Evolutionary conservation across 2,888 invertebrate genomes (phyloP).

Genomic region (Arrhopalites spinosus): DNA sequence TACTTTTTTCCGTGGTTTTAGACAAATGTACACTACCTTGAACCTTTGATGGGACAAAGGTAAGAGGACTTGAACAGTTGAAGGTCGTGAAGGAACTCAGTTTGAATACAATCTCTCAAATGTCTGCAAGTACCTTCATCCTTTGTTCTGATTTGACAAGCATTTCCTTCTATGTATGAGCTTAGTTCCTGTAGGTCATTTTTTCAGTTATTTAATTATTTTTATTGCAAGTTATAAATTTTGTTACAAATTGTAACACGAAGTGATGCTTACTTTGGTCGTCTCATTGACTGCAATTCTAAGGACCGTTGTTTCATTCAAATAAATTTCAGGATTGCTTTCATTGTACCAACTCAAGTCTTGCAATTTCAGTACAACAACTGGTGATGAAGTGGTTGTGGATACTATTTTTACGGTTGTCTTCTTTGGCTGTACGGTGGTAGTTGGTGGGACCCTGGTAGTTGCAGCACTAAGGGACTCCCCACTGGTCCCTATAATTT

Average conservation of each 20-base stretch:
- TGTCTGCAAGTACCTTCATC: constrained; percentile 46
- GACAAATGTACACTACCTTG: too few species aligned
- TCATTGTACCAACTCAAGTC: constrained; percentile 35
- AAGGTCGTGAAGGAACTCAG: constrained; percentile 43
- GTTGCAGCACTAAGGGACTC: too few species aligned
- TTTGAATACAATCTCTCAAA: constrained; percentile 51
- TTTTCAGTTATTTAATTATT: neutral
- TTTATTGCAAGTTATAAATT: too few species aligned
- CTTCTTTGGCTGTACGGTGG: neutral
- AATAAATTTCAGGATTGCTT: constrained; percentile 22
- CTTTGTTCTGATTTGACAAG: constrained; percentile 8
- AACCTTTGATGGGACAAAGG: constrained; percentile 44
- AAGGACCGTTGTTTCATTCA: constrained; percentile 40
- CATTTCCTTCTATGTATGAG: constrained; percentile 1
- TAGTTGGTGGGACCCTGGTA: too few species aligned
- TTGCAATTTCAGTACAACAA: constrained; percentile 20
- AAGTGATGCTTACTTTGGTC: constrained; percentile 25
- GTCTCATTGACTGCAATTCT: constrained; percentile 29
- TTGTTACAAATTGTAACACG: neutral
- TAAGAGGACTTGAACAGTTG: constrained; percentile 41
- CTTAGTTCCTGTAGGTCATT: constrained; percentile 14
- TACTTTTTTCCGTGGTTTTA: too few species aligned
- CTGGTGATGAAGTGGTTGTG: neutral
- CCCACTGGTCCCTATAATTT: too few species aligned
- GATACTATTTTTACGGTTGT: neutral